Base-by-base conservation (phyloP, 2,797 vertebrate species). In the Gymnothorax reevesii region DNA sequence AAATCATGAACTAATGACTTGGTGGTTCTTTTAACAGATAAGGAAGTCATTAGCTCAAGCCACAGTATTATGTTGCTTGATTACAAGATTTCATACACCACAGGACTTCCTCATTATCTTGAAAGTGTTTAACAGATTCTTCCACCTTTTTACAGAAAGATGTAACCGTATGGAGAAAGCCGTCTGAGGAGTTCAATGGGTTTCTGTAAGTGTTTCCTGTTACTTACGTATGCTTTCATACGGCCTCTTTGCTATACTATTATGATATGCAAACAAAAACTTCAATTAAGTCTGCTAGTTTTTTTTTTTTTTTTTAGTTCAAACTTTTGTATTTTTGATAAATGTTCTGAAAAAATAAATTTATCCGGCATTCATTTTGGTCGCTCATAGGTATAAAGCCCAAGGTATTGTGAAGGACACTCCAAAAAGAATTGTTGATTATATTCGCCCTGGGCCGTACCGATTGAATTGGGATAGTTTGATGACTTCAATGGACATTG, bases 401-500 rank as follows among this genome's bases (percentile, higher is more conserved):
- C 91, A 97, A 93, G 97, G 97, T 84, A 88, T 95, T 80, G 92
- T 97, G 15, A 92, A 95, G 85, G 95, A 95, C 33, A 80, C 60
- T 83, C 90, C 95, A 25, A 93, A 93, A 83, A 93, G 90, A 90
- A 88, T 97, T 88, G 94, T 97, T 86, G 95, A 97, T 87, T 95
- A 96, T 84, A 97, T 97, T 89, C 93, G 96, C 0, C 97, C 97
- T 52, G 97, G 97, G 71, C 95, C 96, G n/a, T 95, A 94, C 57
- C 93, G 97, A 27, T 88, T 97, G 83, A 84, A 95, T 55, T 97
- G 97, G 97, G 96, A 97, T 90, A 96, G 94, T 75, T 90, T 97
- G 66, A 96, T 97, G 95, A 97, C 96, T 33, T 92, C 96, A 4
- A 90, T 97, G 97, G 96, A 97, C 87, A 95, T 97, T 83, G 59